Evolutionary conservation across 1,140 invertebrate species (phyloP), one percentile per base, ranked within the genome.

Genomic region (Pseudomyrmex concolor): DNA sequence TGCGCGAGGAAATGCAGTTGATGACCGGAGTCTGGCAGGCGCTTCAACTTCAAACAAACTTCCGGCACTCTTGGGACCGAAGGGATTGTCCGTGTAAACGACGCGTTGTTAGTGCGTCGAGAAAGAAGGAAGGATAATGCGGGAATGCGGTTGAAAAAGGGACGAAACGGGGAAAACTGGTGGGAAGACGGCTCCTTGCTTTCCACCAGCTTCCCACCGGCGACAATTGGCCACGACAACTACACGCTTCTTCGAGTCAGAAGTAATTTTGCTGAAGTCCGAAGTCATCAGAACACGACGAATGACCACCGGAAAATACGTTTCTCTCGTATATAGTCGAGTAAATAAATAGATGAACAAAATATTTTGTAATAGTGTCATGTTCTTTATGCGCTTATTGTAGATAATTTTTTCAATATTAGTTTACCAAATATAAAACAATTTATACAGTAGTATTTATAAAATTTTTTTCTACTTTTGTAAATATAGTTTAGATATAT

Each of bases 11-110:
- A 87, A 86, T 78, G 78, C 74, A 54, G 84, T 60, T 83, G 84
- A 87, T 84, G 80, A 78, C 67, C 50, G 45, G 78, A 13, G 82
- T 80, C 82, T 62, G 76, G 70, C 57, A 82, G 67, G 63, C 74
- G 87, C 83, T 85, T 89, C 85, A 88, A 91, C 85, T 91, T 91
- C 86, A 85, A 87, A 89, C 85, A 89, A 91, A 91, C 89, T 89
- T 90, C 87, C 82, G 82, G 82, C 70, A 76, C 89, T 86, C 87
- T 89, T 89, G 89, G 86, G 86, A 15, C 67, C 57, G 59, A 88
- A 66, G 78, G 64, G 72, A 88, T 89, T 89, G 73, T 80, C 90
- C 89, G 88, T 90, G 85, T 90, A 91, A 91, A 90, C 90, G 86
- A 90, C 90, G 87, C 88, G 88, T 91, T 87, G 89, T 92, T 91